phyloP scores from a whole-genome alignment of 2,797 vertebrate genomes.

The Hafferia zeledoni region DNA sequence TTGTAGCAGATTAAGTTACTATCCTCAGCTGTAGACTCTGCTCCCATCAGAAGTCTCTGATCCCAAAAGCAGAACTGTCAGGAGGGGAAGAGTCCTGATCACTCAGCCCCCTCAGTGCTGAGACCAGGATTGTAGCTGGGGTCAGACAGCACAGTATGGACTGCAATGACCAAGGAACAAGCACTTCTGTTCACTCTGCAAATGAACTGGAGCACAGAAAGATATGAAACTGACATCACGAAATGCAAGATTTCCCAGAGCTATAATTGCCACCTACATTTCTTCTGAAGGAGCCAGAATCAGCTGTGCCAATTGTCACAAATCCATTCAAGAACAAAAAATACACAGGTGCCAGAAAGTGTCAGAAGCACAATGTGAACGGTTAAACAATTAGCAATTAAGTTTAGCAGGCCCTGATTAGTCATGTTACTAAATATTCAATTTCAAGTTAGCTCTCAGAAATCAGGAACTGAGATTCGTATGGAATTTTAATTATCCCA shows the following conservation, averaged over 20 bases:
- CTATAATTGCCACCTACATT: not conserved
- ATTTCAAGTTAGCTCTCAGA: conserved; percentile 9
- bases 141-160: not conserved
- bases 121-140: not conserved
- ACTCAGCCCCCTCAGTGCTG: not conserved
- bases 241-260: not conserved
- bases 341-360: not conserved
- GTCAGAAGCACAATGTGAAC: not conserved
- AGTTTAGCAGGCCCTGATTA: not conserved
- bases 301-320: not conserved
- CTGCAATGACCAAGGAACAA: not conserved
- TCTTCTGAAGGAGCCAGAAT: not conserved
- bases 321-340: not conserved
- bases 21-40: conserved; percentile 23
- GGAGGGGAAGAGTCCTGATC: not conserved
- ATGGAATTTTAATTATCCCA: not conserved
- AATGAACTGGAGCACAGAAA: not conserved
- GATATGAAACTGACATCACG: not conserved
- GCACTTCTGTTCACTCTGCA: not conserved
- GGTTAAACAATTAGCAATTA: not conserved
- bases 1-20: conserved; percentile 61
- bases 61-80: not conserved
- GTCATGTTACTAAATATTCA: not conserved
- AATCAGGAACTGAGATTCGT: not conserved
- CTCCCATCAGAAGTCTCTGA: conserved; percentile 20